These are phyloP conservation scores for Scolopax mira DNA, from an alignment of 2,113 vertebrate species.

Conservation along the genomic window DNA sequence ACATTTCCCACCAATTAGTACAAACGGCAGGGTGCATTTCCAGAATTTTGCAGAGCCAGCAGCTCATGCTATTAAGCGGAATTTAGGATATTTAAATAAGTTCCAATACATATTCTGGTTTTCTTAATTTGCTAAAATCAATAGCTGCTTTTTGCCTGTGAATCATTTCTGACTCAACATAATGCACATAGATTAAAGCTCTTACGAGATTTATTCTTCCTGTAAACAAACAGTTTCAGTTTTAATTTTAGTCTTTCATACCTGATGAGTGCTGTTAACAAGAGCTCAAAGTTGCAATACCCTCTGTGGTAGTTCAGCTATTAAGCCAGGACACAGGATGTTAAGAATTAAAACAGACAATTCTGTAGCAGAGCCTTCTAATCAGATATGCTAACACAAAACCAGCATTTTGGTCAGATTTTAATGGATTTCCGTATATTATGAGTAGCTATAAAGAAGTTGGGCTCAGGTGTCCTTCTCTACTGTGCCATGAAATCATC, in stretches of 20 bases:
- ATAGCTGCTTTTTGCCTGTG: slow-evolving; percentile 41
- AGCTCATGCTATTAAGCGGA: slow-evolving; percentile 49
- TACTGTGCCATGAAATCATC: not conserved
- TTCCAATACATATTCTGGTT: slow-evolving; percentile 52
- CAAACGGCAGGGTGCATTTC: slow-evolving; percentile 76
- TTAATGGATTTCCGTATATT: not conserved
- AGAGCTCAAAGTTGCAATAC: slow-evolving; percentile 25
- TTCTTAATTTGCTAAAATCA: slow-evolving; percentile 56
- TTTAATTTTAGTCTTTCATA: slow-evolving; percentile 57
- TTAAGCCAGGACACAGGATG: not conserved
- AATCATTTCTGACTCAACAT: slow-evolving; percentile 42
- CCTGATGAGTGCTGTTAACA: slow-evolving; percentile 7
- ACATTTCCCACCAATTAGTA: slow-evolving; percentile 81
- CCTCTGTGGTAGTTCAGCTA: not conserved
- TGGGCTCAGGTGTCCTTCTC: slow-evolving; percentile 29
- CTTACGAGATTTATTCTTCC: slow-evolving; percentile 53
- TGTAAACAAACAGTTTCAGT: slow-evolving; percentile 64
- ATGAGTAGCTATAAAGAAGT: not conserved
- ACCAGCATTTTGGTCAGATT: not conserved
- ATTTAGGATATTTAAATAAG: slow-evolving; percentile 71
- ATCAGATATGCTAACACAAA: slow-evolving; percentile 11
- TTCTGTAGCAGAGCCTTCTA: not conserved
- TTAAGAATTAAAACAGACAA: not conserved
- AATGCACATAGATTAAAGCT: slow-evolving; percentile 51
- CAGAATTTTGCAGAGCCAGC: slow-evolving; percentile 72